A percentile compares a stretch with the other conserved stretches of the same genome.
phyloP scores from a whole-genome alignment of 2,797 vertebrate species.

The Microcaecilia unicolor region DNA sequence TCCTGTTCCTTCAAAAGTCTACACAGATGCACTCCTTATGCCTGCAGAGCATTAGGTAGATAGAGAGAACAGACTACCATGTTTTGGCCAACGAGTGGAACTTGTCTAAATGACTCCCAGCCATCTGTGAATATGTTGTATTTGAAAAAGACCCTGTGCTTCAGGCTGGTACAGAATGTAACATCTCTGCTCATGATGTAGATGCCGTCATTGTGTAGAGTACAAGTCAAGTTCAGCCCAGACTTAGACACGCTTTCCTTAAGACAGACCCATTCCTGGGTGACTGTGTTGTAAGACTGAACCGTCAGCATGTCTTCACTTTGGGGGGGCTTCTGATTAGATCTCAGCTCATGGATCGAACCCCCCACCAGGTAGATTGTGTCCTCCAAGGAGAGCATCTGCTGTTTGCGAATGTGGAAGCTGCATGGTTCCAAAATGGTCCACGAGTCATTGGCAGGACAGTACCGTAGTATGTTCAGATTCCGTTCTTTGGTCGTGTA shows the following conservation, averaged over 20 bases:
- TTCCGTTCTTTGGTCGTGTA: constrained; percentile 92
- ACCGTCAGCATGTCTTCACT: constrained; percentile 78
- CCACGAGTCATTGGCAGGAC: constrained; percentile 77
- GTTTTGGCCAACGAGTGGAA: constrained; percentile 84
- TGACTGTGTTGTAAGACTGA: constrained; percentile 79
- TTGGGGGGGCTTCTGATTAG: constrained; percentile 54
- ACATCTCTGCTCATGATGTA: constrained; percentile 90
- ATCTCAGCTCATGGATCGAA: constrained; percentile 74
- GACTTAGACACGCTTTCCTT: constrained; percentile 88
- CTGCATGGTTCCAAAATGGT: constrained; percentile 69
- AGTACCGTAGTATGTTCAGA: constrained; percentile 81
- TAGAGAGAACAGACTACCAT: constrained; percentile 88
- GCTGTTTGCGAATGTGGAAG: constrained; percentile 86
- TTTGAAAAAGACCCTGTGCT: constrained; percentile 84
- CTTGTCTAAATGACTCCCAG: constrained; percentile 80
- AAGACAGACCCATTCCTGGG: constrained; percentile 79
- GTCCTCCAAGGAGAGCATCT: constrained; percentile 94
- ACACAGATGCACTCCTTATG: no score
- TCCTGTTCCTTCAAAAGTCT: no score
- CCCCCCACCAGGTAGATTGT: constrained; percentile 91
- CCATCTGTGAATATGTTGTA: constrained; percentile 84
- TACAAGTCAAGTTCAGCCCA: constrained; percentile 84
- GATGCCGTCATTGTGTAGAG: constrained; percentile 88
- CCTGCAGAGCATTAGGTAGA: constrained; percentile 60
- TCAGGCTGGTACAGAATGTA: constrained; percentile 73